Evolutionary conservation across 2,797 vertebrate genomes (phyloP).

Genomic region (Danio aesculapii): DNA sequence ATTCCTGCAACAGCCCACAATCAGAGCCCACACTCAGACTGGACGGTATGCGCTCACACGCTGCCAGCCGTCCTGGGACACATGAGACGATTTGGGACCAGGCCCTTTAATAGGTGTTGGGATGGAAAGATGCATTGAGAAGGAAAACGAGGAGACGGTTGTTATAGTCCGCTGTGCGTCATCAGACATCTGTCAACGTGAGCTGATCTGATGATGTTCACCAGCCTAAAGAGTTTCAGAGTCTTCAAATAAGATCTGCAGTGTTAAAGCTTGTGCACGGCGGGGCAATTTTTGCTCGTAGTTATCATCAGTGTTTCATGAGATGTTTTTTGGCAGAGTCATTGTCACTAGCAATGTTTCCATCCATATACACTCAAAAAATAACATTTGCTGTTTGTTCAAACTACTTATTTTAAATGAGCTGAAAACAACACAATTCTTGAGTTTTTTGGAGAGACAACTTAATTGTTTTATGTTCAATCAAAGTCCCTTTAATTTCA

Average conservation of each 20-base stretch:
- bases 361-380: too few species aligned
- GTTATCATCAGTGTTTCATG: too few species aligned
- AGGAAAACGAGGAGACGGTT: slow-evolving; percentile 13
- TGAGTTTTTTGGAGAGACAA: too few species aligned
- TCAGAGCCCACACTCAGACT: slow-evolving; percentile 33
- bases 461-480: too few species aligned
- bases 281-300: too few species aligned
- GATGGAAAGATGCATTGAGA: slow-evolving; percentile 34
- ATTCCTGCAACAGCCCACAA: slow-evolving; percentile 44
- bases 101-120: slow-evolving; percentile 32
- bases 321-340: too few species aligned
- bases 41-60: slow-evolving; percentile 69
- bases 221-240: background rate
- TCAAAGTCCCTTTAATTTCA: too few species aligned
- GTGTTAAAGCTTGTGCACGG: background rate
- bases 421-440: too few species aligned
- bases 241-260: background rate
- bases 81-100: slow-evolving; percentile 6
- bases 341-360: too few species aligned
- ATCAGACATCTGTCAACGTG: slow-evolving; percentile 37
- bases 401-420: too few species aligned
- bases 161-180: slow-evolving; percentile 26
- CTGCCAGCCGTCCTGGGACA: slow-evolving; percentile 59
- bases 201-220: background rate
- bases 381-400: too few species aligned